Percentiles rank a stretch among this genome's conserved stretches.
phyloP scores from a whole-genome alignment of 2,797 vertebrate genomes.

The Siniperca scherzeri region DNA sequence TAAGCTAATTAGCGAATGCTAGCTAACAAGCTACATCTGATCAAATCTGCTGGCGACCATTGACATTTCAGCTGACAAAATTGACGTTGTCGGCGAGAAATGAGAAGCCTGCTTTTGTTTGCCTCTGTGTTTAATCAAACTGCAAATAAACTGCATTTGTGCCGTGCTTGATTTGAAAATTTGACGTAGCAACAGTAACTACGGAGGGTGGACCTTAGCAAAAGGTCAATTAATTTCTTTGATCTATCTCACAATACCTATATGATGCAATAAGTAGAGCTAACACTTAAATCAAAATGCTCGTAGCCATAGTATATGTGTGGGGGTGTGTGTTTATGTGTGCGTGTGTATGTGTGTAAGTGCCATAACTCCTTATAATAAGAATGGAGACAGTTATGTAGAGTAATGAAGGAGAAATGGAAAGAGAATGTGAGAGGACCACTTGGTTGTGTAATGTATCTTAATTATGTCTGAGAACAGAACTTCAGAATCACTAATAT shows the following conservation, averaged over 20 bases:
- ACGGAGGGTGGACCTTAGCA: not conserved
- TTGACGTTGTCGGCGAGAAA: not conserved
- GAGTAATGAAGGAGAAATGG: not conserved
- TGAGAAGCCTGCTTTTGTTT: not conserved
- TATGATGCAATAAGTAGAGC: not conserved
- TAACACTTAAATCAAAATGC: not conserved
- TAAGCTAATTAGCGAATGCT: too few relatives aligned
- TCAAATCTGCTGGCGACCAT: not conserved
- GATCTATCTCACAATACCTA: not conserved
- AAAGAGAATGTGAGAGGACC: conserved; percentile 10
- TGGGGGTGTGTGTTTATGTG: not conserved
- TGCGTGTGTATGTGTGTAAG: not conserved
- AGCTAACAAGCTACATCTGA: not conserved
- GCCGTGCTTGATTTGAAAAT: not conserved
- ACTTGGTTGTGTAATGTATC: conserved; percentile 1
- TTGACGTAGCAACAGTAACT: not conserved
- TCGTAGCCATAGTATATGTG: not conserved
- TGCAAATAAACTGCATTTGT: not conserved
- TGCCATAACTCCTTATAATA: conserved; percentile 8
- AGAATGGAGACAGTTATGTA: not conserved
- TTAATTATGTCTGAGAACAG: not conserved
- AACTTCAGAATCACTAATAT: not conserved
- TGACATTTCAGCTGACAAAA: not conserved
- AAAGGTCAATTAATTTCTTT: not conserved
- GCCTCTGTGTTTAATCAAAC: not conserved